Base-by-base conservation (phyloP, 35 echinoderm and acorn worm species). In the Heliocidaris tuberculata region DNA sequence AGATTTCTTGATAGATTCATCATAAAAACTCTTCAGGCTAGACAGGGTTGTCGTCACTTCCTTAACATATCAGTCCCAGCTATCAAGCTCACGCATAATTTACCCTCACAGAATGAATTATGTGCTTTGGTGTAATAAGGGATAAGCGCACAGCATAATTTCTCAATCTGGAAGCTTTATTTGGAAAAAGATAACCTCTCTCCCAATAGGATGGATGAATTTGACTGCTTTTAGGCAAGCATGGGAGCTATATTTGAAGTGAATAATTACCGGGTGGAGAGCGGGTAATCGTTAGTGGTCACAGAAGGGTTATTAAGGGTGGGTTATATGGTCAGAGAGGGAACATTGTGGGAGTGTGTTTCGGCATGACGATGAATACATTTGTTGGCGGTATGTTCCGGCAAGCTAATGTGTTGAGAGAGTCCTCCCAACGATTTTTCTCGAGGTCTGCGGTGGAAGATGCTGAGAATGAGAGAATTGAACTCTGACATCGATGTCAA, bases 211-310 rank as follows among this genome's bases (percentile, higher is more conserved):
- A 78, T 78, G 65, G 65, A 7, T n/a, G 19, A 78, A 78, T 78
- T 78, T 78, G 0, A 27, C 65, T 78, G 21, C 65, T 78, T 78
- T 78, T 24, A 78, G 65, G 21, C 21, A 78, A 78, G 65, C 65
- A 24, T 27, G 65, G 65, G 65, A 78, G 65, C 65, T 78, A 78
- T 78, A 78, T 78, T 21, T n/a, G 7, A n/a, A 78, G 65, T 78
- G 65, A 78, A 78, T 78, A 78, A 78, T 78, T 21, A 78, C 21
- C 5, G 65, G 27, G 21, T 78, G 65, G 65, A 78, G 65, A 78
- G 65, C 17, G 65, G 65, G 65, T 78, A 78, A 78, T 78, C 65
- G 65, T 78, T 78, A 78, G 65, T 78, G 65, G 65, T 78, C 65
- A 78, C 65, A 7, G 17, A 27, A 24, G 65, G 65, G 65, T 78